Percentiles rank a stretch among this genome's conserved stretches.
Conservation (phyloP, 2,888 invertebrate species). For the Thymelicus lineola region DNA sequence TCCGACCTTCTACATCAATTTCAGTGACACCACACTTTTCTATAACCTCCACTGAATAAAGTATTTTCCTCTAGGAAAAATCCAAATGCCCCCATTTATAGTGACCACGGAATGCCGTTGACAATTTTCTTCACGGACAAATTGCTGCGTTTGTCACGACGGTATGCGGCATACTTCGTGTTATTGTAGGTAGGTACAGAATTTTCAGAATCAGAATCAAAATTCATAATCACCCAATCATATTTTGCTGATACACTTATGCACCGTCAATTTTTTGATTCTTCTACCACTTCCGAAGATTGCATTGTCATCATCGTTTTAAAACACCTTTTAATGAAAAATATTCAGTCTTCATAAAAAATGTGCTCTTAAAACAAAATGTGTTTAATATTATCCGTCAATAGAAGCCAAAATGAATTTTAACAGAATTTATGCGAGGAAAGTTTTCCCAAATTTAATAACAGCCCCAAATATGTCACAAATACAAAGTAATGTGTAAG, state of each 20-base stretch:
- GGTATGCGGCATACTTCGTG: background rate
- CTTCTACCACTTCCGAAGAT: too few relatives aligned
- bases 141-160: constrained; percentile 21
- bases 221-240: too few relatives aligned
- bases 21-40: background rate
- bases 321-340: too few relatives aligned
- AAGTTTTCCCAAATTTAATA: constrained; percentile 20
- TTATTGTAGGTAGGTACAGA: too few relatives aligned
- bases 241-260: too few relatives aligned
- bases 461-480: constrained; percentile 28
- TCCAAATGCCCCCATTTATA: background rate
- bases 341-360: too few relatives aligned
- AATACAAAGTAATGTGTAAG: constrained; percentile 23
- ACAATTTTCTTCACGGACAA: constrained; percentile 18
- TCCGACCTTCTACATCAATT: background rate
- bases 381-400: background rate
- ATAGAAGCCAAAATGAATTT: background rate
- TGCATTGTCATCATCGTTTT: too few relatives aligned
- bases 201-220: too few relatives aligned
- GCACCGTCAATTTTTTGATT: too few relatives aligned
- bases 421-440: background rate
- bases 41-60: constrained; percentile 7
- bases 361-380: too few relatives aligned
- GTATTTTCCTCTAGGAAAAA: background rate
- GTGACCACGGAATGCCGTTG: background rate